A percentile compares a stretch with the other conserved stretches of the same genome.
phyloP scores from a whole-genome alignment of 2,113 vertebrate genomes.

The Mohoua ochrocephala region DNA sequence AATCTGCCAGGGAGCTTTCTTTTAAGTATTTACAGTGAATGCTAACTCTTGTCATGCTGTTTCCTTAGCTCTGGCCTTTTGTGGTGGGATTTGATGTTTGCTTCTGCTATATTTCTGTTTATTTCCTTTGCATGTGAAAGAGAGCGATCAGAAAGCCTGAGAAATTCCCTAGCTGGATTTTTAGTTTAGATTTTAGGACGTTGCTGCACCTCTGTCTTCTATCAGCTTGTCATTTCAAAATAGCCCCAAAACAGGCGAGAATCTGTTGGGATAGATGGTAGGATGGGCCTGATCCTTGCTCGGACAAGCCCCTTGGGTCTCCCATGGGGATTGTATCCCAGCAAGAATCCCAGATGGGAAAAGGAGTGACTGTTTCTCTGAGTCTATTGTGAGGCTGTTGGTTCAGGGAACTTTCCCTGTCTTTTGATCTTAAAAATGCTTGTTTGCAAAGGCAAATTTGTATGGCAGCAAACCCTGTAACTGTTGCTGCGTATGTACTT shows the following conservation, averaged over 20 bases:
- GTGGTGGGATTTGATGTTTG: background rate
- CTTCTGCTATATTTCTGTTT: background rate
- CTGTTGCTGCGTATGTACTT: background rate
- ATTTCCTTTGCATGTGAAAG: background rate
- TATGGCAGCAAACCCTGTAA: background rate
- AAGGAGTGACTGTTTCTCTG: background rate
- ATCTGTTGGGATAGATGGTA: background rate
- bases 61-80: background rate
- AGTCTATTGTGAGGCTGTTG: background rate
- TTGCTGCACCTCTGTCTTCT: background rate
- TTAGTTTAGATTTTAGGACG: background rate
- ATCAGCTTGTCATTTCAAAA: background rate
- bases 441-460: background rate
- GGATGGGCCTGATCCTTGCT: background rate
- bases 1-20: background rate
- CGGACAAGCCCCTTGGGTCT: background rate
- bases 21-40: background rate
- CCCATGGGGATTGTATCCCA: background rate
- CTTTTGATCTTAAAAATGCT: background rate
- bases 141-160: background rate
- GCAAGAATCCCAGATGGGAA: background rate
- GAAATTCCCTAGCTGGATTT: background rate
- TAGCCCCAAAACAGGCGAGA: background rate
- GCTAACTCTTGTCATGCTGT: background rate
- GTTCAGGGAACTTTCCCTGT: background rate